Conservation (phyloP, 2,797 vertebrate species). For the Diceros bicornis region DNA sequence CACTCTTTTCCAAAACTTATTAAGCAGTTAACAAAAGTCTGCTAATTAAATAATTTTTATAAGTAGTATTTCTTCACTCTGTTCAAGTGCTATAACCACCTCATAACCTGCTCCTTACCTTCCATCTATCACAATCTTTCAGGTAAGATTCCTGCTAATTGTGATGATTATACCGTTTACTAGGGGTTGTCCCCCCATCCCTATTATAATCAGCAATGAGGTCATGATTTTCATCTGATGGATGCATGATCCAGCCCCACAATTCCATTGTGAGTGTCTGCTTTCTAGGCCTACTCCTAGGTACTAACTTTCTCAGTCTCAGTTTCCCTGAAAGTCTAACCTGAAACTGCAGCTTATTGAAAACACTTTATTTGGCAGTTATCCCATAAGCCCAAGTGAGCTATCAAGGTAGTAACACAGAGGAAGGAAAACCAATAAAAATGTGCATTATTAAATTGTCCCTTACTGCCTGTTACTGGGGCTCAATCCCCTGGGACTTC, state of each 20-base stretch:
- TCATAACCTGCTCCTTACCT: neutral
- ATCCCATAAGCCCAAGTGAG: neutral
- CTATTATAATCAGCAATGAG: neutral
- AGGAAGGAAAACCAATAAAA: neutral
- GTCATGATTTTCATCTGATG: neutral
- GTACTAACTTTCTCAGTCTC: neutral
- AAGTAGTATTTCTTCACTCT: neutral
- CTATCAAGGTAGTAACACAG: neutral
- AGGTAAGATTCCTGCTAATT: neutral
- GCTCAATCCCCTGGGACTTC: neutral
- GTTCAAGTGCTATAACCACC: neutral
- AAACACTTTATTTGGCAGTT: neutral
- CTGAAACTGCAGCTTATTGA: neutral
- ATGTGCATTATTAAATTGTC: neutral
- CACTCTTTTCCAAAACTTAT: neutral
- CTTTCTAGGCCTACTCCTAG: neutral
- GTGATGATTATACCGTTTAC: too few relatives aligned
- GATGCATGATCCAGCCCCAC: too few relatives aligned
- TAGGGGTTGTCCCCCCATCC: fast-evolving
- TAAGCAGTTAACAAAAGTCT: neutral
- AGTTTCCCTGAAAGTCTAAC: neutral
- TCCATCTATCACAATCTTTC: neutral
- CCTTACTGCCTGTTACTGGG: neutral
- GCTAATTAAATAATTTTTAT: neutral
- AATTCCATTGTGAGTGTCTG: neutral